Evolutionary conservation across 2,888 invertebrate species (phyloP), one percentile per base, ranked within the genome.

Genomic region (Spodoptera exigua): DNA sequence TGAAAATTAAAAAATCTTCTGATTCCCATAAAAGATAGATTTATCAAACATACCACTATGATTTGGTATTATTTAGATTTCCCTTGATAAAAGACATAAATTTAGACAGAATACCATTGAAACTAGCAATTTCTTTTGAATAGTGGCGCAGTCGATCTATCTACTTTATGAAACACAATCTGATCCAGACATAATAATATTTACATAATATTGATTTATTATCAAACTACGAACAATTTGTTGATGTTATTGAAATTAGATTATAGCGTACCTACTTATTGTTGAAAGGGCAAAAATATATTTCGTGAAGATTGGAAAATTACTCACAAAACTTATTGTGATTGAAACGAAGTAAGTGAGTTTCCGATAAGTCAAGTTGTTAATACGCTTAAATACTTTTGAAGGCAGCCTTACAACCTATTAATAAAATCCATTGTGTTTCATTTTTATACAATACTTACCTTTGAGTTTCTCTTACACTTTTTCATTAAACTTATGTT

Each of bases 171-270:
- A 46, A 70, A 35, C 53, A 53, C 46, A 70, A 64, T 70, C 64
- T 70, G 64, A 70, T 64, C 70, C 34, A 64, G 64, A 64, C 70
- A 47, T 63, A 70, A 53, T 64, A 64, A 43, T 52, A 46, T 70
- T 62, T 46, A 41, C 70, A 62, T 64, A 69, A 61, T 61, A 70
- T 52, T 62, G 70, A 70, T 70, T 70, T 64, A 70, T 47, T 70
- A 62, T 35, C 47, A 43, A 70, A 46, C 52, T 43, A 14, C 18
- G 41, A 62, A 52, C 52, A 46, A 64, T 70, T 64, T 64, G 36
- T 70, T 47, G 46, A 70, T 62, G 37, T 62, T 52, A 52, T 62
- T 52, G 70, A 37, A 70, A 62, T 45, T 46, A 27, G 46, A 47
- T 64, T 69, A 69, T 59, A 12, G 18, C 34, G 18, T 9, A 56